Base-by-base conservation (phyloP, 2,888 invertebrate genomes). In the Lepetodrilus schrolli region DNA sequence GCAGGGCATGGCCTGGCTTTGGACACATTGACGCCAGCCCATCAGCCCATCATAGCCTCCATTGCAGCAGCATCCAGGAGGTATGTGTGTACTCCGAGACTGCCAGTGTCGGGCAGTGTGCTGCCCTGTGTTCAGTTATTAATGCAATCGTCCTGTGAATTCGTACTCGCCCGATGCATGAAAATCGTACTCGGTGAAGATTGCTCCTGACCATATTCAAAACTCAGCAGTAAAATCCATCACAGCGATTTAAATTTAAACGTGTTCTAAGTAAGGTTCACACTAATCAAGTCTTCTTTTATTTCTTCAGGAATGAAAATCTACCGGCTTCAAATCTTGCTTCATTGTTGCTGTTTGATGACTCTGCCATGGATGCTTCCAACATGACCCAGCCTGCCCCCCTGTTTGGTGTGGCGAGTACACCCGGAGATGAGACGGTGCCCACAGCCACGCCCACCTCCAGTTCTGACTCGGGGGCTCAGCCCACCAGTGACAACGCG, bases 301-400 rank as follows among this genome's bases (percentile, higher is more conserved):
- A n/a, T n/a, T n/a, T n/a, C n/a, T n/a, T n/a, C 58, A 58, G 58
- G 34, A 30, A 17, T 23, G 58, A 34, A 34, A 34, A 58, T 58
- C 34, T 58, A 30, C 58, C 58, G 17, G 17, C 58, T 13, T 58
- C 30, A 13, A 82, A 81, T 70, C 70, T 83, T 36, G 82, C 81
- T 7, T 80, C 83, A 5, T 68, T 83, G 23, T 69, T 83, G 23
- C 75, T 81, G 23, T 77, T 70, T 74, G 80, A 79, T 43, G 77
- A 77, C 21, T 74, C 78, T 38, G 74, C 66, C 26, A 50, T 37
- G 8, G 73, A 73, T 1, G 58, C 49, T 5, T 13, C 58, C 13
- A 58, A 30, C 58, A 30, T 34, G 8, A 7, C 34, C 13, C n/a
- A 10, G 37, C 58, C n/a, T 36, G 74, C 49, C 50, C 50, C 58